Conservation (phyloP, 2,888 invertebrate species). For the Miltochrista miniata region DNA sequence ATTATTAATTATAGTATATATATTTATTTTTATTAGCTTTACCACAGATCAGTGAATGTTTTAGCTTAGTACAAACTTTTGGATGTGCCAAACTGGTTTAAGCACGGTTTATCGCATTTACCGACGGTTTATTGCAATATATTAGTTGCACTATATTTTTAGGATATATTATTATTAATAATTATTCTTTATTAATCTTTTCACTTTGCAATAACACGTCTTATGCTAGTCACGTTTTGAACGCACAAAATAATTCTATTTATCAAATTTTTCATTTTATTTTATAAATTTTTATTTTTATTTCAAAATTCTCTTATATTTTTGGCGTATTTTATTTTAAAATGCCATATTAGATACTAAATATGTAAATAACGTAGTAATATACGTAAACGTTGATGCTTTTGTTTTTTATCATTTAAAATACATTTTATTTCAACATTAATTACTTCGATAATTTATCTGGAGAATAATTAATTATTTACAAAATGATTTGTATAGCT, state of each 20-base stretch:
- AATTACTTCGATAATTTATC: conserved; percentile 51
- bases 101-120: conserved; percentile 74
- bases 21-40: conserved; percentile 76
- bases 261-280: conserved; percentile 47
- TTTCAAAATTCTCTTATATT: conserved; percentile 41
- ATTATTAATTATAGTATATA: conserved; percentile 41
- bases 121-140: conserved; percentile 52
- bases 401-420: conserved; percentile 54
- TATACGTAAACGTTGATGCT: conserved; percentile 69
- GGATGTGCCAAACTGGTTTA: conserved; percentile 78
- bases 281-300: conserved; percentile 40
- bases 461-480: conserved; percentile 67
- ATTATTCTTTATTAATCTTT: conserved; percentile 56
- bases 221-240: conserved; percentile 81
- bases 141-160: conserved; percentile 67
- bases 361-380: conserved; percentile 70
- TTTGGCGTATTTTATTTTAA: conserved; percentile 64
- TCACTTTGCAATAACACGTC: conserved; percentile 78
- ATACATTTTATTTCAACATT: conserved; percentile 48
- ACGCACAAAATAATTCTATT: conserved; percentile 75
- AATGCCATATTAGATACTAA: conserved; percentile 80
- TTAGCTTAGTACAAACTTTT: conserved; percentile 78
- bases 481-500: conserved; percentile 62
- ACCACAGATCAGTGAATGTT: conserved; percentile 68
- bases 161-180: conserved; percentile 44